Evolutionary conservation across 2,888 invertebrate species (phyloP), one percentile per base, ranked within the genome.

Genomic region (Antheraea assamensis): DNA sequence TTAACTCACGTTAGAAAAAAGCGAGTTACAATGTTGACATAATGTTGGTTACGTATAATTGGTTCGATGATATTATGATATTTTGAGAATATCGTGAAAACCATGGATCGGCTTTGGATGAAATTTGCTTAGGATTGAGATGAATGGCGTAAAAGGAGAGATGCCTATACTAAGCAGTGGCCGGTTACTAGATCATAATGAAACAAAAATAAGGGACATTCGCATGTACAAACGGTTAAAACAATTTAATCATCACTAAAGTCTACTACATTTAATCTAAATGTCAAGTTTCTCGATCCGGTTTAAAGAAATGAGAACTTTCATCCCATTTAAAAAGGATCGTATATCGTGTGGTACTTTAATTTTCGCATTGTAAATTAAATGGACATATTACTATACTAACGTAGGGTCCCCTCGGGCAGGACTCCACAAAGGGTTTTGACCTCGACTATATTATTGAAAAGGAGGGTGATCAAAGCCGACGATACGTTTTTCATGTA

Each of bases 381-480:
- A 92, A 92, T 91, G 90, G 89, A 89, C 88, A 90, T 87, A 89
- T 91, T 87, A 89, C 87, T 80, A 83, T 82, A 81, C 82, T 77
- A 78, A 74, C 73, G 79, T 75, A 77, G 79, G 78, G 78, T 77
- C 81, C 90, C 90, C 89, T 78, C 80, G 77, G 88, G 92, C 89
- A 75, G 81, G 80, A 79, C 79, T 80, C 80, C 78, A 88, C 90
- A 92, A 92, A 92, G 90, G 88, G 86, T 61, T 68, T 75, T 78
- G 83, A 80, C 86, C 82, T 86, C 85, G 78, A 81, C 86, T 89
- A 87, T 89, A 92, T 92, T 93, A 92, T 93, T 91, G 92, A 91
- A 92, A 92, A 92, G 89, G 91, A 64, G 92, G 90, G 88, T 90
- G 94, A 92, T 93, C 93, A 93, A 93, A 93, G 92, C 88, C 87